Evolutionary conservation across 2,888 invertebrate genomes (phyloP).

Genomic region (Thymelicus sylvestris): DNA sequence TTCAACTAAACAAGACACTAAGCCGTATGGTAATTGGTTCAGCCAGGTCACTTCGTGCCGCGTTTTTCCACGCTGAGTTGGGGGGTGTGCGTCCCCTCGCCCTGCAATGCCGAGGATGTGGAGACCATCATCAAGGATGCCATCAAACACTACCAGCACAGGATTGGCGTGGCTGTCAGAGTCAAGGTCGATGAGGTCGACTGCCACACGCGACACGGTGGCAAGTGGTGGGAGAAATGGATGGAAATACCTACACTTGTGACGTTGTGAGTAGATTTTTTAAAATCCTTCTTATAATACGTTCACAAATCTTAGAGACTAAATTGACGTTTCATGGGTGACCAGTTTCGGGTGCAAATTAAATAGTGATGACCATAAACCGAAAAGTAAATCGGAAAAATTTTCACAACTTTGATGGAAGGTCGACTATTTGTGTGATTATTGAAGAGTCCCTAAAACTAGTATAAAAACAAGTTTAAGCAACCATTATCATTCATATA

Average conservation of each 20-base stretch:
- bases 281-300: neutral
- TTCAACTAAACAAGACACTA: constrained; percentile 45
- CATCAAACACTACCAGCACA: constrained; percentile 85
- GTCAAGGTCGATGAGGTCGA: constrained; percentile 87
- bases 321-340: too few relatives aligned
- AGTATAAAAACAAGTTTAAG: too few relatives aligned
- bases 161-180: constrained; percentile 83
- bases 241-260: constrained; percentile 67
- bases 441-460: too few relatives aligned
- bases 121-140: constrained; percentile 84
- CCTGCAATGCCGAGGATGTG: constrained; percentile 86
- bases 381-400: too few relatives aligned
- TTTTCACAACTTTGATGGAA: too few relatives aligned
- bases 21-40: constrained; percentile 67
- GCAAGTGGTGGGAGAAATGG: constrained; percentile 69
- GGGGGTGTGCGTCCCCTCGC: constrained; percentile 88
- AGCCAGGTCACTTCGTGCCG: constrained; percentile 90
- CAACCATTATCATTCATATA: too few relatives aligned
- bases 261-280: constrained; percentile 66
- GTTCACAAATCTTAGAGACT: too few relatives aligned
- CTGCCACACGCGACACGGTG: constrained; percentile 81
- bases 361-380: too few relatives aligned
- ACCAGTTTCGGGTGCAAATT: too few relatives aligned
- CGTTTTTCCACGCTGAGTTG: constrained; percentile 89
- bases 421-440: too few relatives aligned